phyloP scores from a whole-genome alignment of 2,113 vertebrate species.

The Tringa solitaria region DNA sequence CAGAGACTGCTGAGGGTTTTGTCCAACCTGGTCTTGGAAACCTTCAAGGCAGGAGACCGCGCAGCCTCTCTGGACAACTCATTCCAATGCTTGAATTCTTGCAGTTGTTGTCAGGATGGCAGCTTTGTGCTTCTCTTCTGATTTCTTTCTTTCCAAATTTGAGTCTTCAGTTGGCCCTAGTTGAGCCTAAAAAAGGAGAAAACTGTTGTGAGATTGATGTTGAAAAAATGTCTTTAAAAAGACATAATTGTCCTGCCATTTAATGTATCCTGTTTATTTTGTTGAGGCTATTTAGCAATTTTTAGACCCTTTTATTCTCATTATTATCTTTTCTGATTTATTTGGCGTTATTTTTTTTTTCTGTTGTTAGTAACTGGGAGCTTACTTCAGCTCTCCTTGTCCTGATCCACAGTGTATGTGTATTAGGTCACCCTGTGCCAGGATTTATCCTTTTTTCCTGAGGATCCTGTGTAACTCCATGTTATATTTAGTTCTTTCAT shows the following conservation, averaged over 20 bases:
- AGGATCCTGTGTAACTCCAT: background rate
- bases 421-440: background rate
- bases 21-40: background rate
- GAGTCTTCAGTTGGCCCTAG: background rate
- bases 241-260: background rate
- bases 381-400: background rate
- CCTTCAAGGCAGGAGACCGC: rapidly evolving
- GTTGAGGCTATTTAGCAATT: background rate
- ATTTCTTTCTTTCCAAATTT: background rate
- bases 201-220: background rate
- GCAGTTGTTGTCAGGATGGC: background rate
- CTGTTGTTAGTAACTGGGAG: background rate
- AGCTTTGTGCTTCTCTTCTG: background rate
- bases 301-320: background rate
- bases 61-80: background rate
- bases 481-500: background rate
- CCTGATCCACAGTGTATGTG: rapidly evolving
- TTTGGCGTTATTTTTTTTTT: background rate
- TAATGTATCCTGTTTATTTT: background rate
- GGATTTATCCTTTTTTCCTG: background rate
- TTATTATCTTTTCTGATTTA: background rate
- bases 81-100: background rate
- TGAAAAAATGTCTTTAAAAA: background rate
- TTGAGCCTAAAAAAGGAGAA: background rate
- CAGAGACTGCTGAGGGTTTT: background rate